Evolutionary conservation across 2,888 invertebrate species (phyloP), one percentile per base, ranked within the genome.

Genomic region (Heteropelma amictum): DNA sequence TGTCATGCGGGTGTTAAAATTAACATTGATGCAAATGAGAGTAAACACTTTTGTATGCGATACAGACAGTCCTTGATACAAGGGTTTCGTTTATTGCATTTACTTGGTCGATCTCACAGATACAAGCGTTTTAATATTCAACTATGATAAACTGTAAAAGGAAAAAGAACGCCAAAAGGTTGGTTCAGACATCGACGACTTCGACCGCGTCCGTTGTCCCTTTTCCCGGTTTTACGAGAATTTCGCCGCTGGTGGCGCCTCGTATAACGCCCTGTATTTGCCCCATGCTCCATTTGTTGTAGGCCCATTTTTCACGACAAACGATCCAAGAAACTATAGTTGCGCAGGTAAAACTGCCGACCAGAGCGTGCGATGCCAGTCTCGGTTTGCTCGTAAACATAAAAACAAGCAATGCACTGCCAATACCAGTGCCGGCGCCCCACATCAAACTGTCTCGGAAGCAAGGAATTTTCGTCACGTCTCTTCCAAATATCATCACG

Each of bases 361-460:
- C 17, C 7, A 14, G n/a, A 4, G 26, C n/a, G 35, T 79, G 73
- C 10, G 30, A 17, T 8, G 73, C 77, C 7, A 91, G 84, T 82
- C 90, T 89, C 3, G 93, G 90, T 80, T 92, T 92, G 77, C 96
- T 96, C 8, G 95, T 95, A 79, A 93, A 92, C 85, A 96, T 89
- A 88, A 96, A 96, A 73, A 93, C 90, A 3, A 91, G 89, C 67
- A 95, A 83, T 8, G 95, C 96, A 74, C 90, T 86, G 2, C 91
- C 93, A 21, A 96, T 83, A 54, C 96, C 96, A 47, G 94, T 91
- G 58, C 92, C 89, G 60, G 95, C 92, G 7, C 96, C 95, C 88
- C 94, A 94, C 0, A 96, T 85, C 83, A 94, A 94, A 85, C 95
- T 95, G 82, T 93, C 93, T 76, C 95, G 91, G 87, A 95, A 96